A percentile compares a stretch with the other conserved stretches of the same genome.
phyloP scores from a whole-genome alignment of 2,888 invertebrate species.

The Charanyca ferruginea region DNA sequence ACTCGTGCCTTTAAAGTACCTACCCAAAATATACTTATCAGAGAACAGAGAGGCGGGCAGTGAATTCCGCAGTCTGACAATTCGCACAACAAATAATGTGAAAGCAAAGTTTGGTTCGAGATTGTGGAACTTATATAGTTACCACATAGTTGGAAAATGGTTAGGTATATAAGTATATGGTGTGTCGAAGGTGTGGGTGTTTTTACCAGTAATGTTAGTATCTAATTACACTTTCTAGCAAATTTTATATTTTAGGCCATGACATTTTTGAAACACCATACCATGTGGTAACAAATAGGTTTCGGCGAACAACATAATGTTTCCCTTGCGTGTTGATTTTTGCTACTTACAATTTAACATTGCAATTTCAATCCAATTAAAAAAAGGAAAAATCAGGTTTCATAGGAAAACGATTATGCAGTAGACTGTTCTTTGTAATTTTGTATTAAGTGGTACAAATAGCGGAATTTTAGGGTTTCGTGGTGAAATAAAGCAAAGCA shows the following conservation, averaged over 20 bases:
- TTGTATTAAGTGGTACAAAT: constrained; percentile 40
- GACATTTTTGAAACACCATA: constrained; percentile 12
- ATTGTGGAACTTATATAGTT: too few species aligned
- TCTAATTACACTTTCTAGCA: neutral
- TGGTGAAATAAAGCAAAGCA: neutral
- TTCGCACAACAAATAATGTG: too few species aligned
- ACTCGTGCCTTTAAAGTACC: too few species aligned
- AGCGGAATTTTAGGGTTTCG: constrained; percentile 2
- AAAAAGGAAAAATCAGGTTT: constrained; percentile 50
- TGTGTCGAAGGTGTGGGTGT: too few species aligned
- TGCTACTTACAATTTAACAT: constrained; percentile 44
- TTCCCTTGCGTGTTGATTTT: constrained; percentile 56
- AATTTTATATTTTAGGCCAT: neutral
- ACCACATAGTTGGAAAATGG: too few species aligned
- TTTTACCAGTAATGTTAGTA: neutral
- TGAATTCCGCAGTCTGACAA: too few species aligned
- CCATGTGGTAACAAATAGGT: constrained; percentile 15
- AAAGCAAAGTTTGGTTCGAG: too few species aligned
- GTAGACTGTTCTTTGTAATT: constrained; percentile 57
- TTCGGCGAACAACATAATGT: constrained; percentile 61
- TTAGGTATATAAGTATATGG: too few species aligned
- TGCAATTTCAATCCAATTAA: constrained; percentile 51
- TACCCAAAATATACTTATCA: too few species aligned
- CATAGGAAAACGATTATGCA: constrained; percentile 61
- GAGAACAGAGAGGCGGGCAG: too few species aligned